Evolutionary conservation across 2,888 invertebrate genomes (phyloP).

Genomic region (Euplagia quadripunctaria): DNA sequence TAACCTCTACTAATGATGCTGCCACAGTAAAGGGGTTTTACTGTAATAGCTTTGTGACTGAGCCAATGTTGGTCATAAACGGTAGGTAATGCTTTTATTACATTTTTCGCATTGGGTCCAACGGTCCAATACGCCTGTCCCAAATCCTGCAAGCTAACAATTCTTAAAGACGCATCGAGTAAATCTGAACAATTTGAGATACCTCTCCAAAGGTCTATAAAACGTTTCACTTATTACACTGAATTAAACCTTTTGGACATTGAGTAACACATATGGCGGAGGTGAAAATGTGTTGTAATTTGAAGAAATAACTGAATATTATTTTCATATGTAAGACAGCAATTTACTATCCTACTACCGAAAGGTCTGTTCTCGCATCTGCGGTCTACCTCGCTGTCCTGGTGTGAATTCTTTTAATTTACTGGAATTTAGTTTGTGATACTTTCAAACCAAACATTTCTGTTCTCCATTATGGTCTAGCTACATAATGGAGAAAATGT

Average conservation of each 20-base stretch:
- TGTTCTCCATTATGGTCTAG: too few species aligned
- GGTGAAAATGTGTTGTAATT: not conserved
- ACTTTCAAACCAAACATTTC: too few species aligned
- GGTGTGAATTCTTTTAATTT: too few species aligned
- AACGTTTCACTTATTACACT: conserved; percentile 44
- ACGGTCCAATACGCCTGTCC: conserved; percentile 34
- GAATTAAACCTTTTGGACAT: not conserved
- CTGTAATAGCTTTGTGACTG: conserved; percentile 18
- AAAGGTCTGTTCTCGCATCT: too few species aligned
- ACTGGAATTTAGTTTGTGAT: too few species aligned
- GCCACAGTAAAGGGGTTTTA: conserved; percentile 23
- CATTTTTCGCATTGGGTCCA: conserved; percentile 28
- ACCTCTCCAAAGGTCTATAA: conserved; percentile 46
- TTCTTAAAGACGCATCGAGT: conserved; percentile 47
- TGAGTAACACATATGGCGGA: too few species aligned
- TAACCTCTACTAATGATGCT: conserved; percentile 20
- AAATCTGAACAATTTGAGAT: conserved; percentile 47
- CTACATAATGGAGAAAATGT: too few species aligned
- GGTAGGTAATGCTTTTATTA: conserved; percentile 41
- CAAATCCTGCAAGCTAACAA: conserved; percentile 49
- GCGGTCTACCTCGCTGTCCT: too few species aligned
- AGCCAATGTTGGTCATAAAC: conserved; percentile 23
- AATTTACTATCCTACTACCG: not conserved
- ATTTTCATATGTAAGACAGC: not conserved
- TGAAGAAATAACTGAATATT: not conserved